phyloP scores from a whole-genome alignment of 2,888 invertebrate species.

The Leptinotarsa haldemani region DNA sequence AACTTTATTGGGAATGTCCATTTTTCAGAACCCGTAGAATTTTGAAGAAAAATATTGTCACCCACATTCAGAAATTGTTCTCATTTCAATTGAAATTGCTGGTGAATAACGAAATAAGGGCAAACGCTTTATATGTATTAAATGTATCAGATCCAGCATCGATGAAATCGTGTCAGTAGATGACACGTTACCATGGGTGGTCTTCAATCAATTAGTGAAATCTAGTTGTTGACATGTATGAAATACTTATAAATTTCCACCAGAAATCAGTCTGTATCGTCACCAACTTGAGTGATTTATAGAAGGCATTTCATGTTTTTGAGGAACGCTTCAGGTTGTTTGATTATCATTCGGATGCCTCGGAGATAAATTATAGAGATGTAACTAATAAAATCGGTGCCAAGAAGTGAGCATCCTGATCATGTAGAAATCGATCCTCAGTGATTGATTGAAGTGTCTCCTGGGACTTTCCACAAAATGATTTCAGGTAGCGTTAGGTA shows the following conservation, averaged over 20 bases:
- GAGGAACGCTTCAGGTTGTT: background rate
- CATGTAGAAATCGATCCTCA: background rate
- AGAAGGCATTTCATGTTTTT: constrained; percentile 1
- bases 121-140: background rate
- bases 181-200: background rate
- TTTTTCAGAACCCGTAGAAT: no score
- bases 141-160: background rate
- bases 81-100: background rate
- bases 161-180: background rate
- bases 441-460: background rate
- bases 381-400: background rate
- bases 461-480: background rate
- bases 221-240: background rate
- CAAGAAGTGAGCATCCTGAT: background rate
- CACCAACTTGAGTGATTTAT: background rate
- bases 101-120: background rate
- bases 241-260: background rate
- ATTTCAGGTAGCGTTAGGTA: background rate
- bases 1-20: no score
- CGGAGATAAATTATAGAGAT: background rate
- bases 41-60: background rate
- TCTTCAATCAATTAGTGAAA: constrained; percentile 11
- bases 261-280: background rate
- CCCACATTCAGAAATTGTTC: background rate
- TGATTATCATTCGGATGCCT: background rate